Conservation (phyloP, 2,113 vertebrate genomes). For the Pluvialis apricaria region DNA sequence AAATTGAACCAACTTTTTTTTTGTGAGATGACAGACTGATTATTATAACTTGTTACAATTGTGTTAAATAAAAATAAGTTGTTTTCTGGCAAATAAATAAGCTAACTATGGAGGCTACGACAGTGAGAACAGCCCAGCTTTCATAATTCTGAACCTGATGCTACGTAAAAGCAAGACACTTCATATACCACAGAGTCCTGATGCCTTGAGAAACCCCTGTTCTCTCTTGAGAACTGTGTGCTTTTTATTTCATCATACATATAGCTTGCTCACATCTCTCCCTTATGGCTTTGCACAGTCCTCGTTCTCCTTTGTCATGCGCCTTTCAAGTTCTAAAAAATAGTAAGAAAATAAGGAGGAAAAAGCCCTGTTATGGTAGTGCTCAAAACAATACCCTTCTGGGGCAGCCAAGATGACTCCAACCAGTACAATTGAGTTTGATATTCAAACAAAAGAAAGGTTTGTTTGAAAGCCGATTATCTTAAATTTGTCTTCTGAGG, state of each 20-base stretch:
- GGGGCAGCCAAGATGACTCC: neutral
- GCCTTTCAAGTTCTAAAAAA: neutral
- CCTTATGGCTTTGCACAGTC: neutral
- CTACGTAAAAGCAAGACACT: neutral
- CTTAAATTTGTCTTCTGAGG: conserved; percentile 1
- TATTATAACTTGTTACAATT: neutral
- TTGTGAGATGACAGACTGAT: neutral
- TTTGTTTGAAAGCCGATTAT: conserved; percentile 20
- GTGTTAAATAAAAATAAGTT: neutral
- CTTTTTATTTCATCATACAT: neutral
- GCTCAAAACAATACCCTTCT: neutral
- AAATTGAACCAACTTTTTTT: neutral
- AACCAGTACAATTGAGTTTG: neutral
- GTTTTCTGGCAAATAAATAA: neutral
- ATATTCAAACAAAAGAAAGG: neutral
- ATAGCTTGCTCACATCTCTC: neutral
- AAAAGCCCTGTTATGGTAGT: neutral
- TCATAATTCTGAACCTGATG: neutral
- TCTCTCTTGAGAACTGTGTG: neutral
- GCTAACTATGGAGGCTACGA: neutral
- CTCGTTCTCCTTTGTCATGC: neutral
- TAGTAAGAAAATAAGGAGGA: neutral
- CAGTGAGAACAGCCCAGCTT: neutral
- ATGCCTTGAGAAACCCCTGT: neutral
- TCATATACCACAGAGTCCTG: neutral